These are phyloP conservation scores for Morbakka virulenta DNA, from an alignment of 30 jellyfish, hydroid and myxozoan genomes.

Conservation along the genomic window DNA sequence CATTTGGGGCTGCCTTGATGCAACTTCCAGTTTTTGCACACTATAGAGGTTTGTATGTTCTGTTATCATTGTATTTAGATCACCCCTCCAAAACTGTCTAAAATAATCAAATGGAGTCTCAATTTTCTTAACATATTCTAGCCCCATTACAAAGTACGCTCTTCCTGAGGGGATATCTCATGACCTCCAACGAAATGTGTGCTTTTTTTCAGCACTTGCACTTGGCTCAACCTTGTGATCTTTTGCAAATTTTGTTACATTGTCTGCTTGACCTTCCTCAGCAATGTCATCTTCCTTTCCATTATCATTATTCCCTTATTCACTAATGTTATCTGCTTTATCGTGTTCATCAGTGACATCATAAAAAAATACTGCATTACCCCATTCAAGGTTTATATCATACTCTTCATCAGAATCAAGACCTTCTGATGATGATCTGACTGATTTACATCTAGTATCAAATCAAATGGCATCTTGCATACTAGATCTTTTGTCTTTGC, in stretches of 20 bases:
- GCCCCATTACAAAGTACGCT: no score
- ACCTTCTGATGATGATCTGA: slow-evolving; percentile 11
- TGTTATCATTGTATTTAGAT: slow-evolving; percentile 1
- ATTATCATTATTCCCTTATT: neutral
- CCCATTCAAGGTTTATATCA: no score
- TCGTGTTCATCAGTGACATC: neutral
- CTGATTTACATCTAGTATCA: slow-evolving; percentile 21
- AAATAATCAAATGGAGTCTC: slow-evolving; percentile 50
- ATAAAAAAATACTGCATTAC: no score
- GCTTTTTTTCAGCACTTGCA: slow-evolving; percentile 2
- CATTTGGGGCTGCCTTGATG: slow-evolving; percentile 18
- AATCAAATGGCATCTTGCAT: slow-evolving; percentile 4
- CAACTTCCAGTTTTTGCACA: slow-evolving; percentile 51
- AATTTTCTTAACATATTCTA: neutral
- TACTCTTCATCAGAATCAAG: slow-evolving; percentile 10
- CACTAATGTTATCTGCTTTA: neutral
- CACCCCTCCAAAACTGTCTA: slow-evolving; percentile 19
- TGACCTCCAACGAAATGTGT: slow-evolving; percentile 22
- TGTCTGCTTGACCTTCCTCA: neutral
- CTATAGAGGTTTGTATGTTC: slow-evolving; percentile 56
- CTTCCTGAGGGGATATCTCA: no score
- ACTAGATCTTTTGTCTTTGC: neutral
- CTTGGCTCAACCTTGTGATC: no score
- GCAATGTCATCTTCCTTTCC: neutral
- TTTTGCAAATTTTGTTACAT: no score